These are phyloP conservation scores for Rhagophthalmus giganteus DNA, from an alignment of 2,888 invertebrate genomes.

Conservation along the genomic window DNA sequence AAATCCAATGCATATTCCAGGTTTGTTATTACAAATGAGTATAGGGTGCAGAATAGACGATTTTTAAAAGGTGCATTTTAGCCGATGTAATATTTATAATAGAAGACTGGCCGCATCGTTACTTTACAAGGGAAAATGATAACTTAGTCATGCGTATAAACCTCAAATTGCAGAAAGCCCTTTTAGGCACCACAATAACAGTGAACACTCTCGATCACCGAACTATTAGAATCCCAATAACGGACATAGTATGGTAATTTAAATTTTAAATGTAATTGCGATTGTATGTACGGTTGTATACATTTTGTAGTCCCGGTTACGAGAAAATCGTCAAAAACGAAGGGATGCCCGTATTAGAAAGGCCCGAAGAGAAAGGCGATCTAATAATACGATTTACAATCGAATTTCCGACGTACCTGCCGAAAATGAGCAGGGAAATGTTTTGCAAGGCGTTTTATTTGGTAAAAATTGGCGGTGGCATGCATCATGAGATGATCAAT, in stretches of 20 bases:
- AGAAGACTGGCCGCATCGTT: slow-evolving; percentile 70
- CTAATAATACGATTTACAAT: slow-evolving; percentile 70
- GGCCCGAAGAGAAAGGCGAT: slow-evolving; percentile 67
- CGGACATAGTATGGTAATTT: slow-evolving; percentile 68
- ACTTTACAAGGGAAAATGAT: slow-evolving; percentile 67
- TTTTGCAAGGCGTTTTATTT: slow-evolving; percentile 50
- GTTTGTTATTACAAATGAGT: slow-evolving; percentile 43
- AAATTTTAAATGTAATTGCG: slow-evolving; percentile 8
- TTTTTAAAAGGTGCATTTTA: slow-evolving; percentile 25
- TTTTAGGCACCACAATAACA: slow-evolving; percentile 69
- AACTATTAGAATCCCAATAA: slow-evolving; percentile 67
- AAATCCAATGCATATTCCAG: slow-evolving; percentile 70
- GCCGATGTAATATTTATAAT: slow-evolving; percentile 77
- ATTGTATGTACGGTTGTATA: neutral
- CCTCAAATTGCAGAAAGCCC: slow-evolving; percentile 69
- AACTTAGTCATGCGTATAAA: slow-evolving; percentile 66
- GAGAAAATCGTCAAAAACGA: slow-evolving; percentile 71
- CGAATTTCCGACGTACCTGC: slow-evolving; percentile 60
- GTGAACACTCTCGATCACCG: slow-evolving; percentile 73
- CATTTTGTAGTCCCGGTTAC: slow-evolving; percentile 61
- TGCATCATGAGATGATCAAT: slow-evolving; percentile 52
- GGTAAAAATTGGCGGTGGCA: slow-evolving; percentile 47
- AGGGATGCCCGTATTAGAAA: slow-evolving; percentile 70
- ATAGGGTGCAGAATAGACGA: neutral
- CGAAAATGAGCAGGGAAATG: slow-evolving; percentile 55